phyloP scores from a whole-genome alignment of 1,140 invertebrate species.

The Brachionus koreanus region DNA sequence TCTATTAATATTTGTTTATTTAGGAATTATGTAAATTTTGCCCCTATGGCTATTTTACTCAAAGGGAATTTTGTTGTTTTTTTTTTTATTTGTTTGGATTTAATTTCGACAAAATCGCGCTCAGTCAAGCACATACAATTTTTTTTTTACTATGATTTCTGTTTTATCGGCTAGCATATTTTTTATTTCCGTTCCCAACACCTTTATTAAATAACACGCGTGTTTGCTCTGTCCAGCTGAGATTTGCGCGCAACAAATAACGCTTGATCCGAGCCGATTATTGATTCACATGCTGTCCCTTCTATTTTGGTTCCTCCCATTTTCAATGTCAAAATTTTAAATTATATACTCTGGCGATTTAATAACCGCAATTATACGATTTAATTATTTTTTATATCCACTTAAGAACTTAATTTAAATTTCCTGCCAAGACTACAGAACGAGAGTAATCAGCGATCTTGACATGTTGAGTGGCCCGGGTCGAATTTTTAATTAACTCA shows the following conservation, averaged over 20 bases:
- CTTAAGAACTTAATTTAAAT: not conserved
- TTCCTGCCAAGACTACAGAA: not conserved
- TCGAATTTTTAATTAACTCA: not conserved
- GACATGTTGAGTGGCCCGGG: not conserved
- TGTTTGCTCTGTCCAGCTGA: not conserved
- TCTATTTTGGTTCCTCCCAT: not conserved
- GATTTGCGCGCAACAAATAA: not conserved
- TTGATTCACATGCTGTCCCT: not conserved
- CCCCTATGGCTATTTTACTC: not conserved
- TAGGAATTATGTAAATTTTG: not conserved
- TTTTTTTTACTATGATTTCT: not conserved
- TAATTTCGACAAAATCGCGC: not conserved
- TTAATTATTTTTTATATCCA: constrained; percentile 16
- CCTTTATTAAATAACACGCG: constrained; percentile 30
- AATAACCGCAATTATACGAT: constrained; percentile 17
- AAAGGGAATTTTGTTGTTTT: not conserved
- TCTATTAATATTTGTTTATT: not conserved
- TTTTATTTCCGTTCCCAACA: constrained; percentile 9
- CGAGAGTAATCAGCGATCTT: not conserved
- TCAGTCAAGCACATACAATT: not conserved
- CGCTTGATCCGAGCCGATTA: not conserved
- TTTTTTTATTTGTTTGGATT: not conserved
- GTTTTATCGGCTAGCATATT: not conserved
- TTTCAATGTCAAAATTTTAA: not conserved
- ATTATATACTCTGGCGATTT: not conserved